Base-by-base conservation (phyloP, 2,113 vertebrate species). In the Caranx ignobilis region DNA sequence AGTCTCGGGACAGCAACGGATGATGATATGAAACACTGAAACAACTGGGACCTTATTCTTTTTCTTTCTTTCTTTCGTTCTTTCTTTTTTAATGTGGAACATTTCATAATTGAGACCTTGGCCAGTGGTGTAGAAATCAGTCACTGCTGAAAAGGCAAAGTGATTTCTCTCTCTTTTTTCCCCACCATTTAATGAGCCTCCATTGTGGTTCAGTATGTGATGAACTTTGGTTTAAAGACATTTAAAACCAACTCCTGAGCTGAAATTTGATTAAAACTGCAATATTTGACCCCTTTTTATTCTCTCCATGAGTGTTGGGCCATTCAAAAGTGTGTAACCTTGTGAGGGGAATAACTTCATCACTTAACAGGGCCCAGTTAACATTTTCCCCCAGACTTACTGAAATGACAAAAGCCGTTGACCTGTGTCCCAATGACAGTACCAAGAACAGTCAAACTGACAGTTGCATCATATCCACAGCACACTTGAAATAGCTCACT, bases 101-200 rank as follows among this genome's bases (percentile, higher is more conserved):
- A 60, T 83, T 82, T 88, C 66, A 71, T 63, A 66, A 81, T 50
- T 57, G 26, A 71, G 54, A 77, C 55, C 32, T 62, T 63, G 73
- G 67, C 62, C 55, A 56, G 73, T 52, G 21, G 50, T 82, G 78
- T 57, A 50, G 72, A 77, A 88, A 79, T 61, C 5, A 12, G 4
- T 32, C 3, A 0, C 56, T 61, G 43, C 61, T 79, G 47, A 77
- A 19, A 77, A 21, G 50, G 59, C 73, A 55, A 60, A 21, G 55
- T 47, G 26, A 70, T 83, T 71, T 85, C 57, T 76, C 57, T 26
- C 54, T 60, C 31, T 62, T n/a, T 82, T 64, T 74, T 21, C 32
- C 35, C 7, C 3, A 9, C 15, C 9, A 18, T 54, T 54, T 37
- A 63, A 78, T 45, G n/a, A 86, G 48, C 21, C 59, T 66, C 69